Percentiles rank a stretch among this genome's conserved stretches.
phyloP scores from a whole-genome alignment of 2,888 invertebrate genomes.

The Ophion costatus region DNA sequence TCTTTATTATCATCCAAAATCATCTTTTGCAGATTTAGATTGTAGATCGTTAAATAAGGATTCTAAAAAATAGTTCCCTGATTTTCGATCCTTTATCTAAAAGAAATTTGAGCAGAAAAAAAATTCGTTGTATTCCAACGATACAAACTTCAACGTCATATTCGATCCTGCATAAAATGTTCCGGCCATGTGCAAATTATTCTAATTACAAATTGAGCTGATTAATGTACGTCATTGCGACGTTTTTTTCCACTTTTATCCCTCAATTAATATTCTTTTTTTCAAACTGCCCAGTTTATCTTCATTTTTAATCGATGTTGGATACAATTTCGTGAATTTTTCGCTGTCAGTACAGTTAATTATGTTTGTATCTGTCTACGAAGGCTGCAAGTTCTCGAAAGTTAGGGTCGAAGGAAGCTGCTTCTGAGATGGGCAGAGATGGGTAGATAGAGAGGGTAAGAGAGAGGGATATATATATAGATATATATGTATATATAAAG shows the following conservation, averaged over 20 bases:
- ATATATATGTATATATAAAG: too few relatives aligned
- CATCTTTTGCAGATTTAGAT: too few relatives aligned
- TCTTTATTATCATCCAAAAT: too few relatives aligned
- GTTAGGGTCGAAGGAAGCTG: slow-evolving; percentile 24
- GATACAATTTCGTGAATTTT: not conserved
- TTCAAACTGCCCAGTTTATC: not conserved
- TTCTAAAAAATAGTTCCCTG: too few relatives aligned
- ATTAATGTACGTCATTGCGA: not conserved
- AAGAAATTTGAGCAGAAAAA: too few relatives aligned
- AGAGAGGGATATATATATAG: too few relatives aligned
- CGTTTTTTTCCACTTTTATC: not conserved
- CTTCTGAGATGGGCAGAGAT: not conserved
- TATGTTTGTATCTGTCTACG: not conserved
- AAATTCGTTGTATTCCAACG: too few relatives aligned
- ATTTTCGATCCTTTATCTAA: too few relatives aligned
- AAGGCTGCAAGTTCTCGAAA: slow-evolving; percentile 10
- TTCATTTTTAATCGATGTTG: slow-evolving; percentile 23
- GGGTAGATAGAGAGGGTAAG: not conserved
- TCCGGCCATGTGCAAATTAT: not conserved
- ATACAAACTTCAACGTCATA: too few relatives aligned
- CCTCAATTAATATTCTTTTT: not conserved
- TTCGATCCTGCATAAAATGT: too few relatives aligned
- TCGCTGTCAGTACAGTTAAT: not conserved
- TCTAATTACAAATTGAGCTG: not conserved
- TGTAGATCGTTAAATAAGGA: too few relatives aligned